Percentiles rank a stretch among this genome's conserved stretches.
phyloP scores from a whole-genome alignment of 2,797 vertebrate species.

The Cichlasoma orientale region DNA sequence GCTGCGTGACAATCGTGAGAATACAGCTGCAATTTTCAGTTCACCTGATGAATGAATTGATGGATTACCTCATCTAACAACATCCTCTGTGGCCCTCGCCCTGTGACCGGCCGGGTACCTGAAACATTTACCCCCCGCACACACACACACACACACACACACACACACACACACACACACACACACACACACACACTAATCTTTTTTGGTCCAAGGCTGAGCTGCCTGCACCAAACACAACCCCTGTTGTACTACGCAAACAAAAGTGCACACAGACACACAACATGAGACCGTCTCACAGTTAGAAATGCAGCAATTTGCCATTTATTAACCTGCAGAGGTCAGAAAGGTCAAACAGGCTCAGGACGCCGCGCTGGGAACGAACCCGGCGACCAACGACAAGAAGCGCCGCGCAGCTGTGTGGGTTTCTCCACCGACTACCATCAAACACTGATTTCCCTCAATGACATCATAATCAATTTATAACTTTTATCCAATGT shows the following conservation, averaged over 20 bases:
- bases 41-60: neutral
- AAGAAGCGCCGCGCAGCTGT: no score
- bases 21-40: neutral
- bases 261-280: neutral
- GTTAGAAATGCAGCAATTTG: neutral
- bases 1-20: neutral
- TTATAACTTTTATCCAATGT: no score
- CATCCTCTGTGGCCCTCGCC: neutral
- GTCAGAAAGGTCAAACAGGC: neutral
- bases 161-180: no score
- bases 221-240: constrained; percentile 45
- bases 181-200: constrained; percentile 24
- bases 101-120: neutral
- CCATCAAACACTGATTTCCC: no score
- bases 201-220: constrained; percentile 41
- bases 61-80: neutral
- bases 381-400: no score
- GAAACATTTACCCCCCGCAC: neutral
- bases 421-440: no score
- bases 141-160: no score
- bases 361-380: no score
- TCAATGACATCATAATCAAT: no score
- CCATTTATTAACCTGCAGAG: neutral
- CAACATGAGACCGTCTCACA: neutral
- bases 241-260: neutral